Percentiles rank a stretch among this genome's conserved stretches.
These are phyloP conservation scores for Boloria selene DNA, from an alignment of 2,888 invertebrate genomes.

Conservation along the genomic window DNA sequence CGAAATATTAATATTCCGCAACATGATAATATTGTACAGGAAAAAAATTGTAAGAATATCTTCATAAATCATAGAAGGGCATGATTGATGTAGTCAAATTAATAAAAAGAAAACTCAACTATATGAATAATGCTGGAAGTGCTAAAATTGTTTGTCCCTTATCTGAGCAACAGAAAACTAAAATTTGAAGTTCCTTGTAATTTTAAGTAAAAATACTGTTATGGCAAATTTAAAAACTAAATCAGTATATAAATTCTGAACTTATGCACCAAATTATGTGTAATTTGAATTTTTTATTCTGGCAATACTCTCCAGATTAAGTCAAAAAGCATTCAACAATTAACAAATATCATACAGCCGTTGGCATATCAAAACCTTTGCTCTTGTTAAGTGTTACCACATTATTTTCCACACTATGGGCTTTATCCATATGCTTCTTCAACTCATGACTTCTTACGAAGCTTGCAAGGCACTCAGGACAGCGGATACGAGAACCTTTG, in stretches of 20 bases:
- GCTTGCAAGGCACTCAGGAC: conserved; percentile 54
- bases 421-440: conserved; percentile 60
- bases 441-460: conserved; percentile 65
- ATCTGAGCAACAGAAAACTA: too few relatives aligned
- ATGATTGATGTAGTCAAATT: too few relatives aligned
- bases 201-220: too few relatives aligned
- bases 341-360: conserved; percentile 5
- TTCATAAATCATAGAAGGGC: too few relatives aligned
- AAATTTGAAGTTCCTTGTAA: too few relatives aligned
- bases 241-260: neutral
- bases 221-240: neutral
- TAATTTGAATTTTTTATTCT: neutral
- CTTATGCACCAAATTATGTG: neutral
- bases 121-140: too few relatives aligned
- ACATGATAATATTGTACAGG: too few relatives aligned
- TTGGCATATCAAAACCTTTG: neutral
- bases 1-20: too few relatives aligned
- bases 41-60: too few relatives aligned
- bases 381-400: conserved; percentile 25
- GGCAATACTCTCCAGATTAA: neutral
- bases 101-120: too few relatives aligned
- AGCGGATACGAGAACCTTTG: conserved; percentile 58
- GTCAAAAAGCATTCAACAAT: neutral
- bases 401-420: conserved; percentile 46
- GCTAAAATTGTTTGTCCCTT: too few relatives aligned